These are phyloP conservation scores for Nettapus auritus DNA, from an alignment of 2,113 vertebrate genomes.

Conservation along the genomic window DNA sequence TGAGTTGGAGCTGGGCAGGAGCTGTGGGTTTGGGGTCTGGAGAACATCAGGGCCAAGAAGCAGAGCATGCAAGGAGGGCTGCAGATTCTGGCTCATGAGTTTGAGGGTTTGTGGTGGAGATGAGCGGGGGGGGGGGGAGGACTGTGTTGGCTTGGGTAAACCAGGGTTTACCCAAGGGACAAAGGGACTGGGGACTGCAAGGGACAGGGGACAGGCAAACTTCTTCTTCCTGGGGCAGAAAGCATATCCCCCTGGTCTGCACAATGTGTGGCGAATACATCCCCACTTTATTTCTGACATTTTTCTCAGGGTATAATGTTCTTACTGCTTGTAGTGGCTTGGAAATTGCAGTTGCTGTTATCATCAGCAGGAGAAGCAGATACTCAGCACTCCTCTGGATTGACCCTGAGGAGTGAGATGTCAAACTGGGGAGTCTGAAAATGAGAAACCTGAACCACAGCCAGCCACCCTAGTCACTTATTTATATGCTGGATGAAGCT, in stretches of 20 bases:
- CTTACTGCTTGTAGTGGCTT: neutral
- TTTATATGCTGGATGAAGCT: neutral
- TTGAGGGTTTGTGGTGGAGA: neutral
- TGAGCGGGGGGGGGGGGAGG: accelerated
- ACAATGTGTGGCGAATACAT: neutral
- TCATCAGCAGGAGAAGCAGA: neutral
- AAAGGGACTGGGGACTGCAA: neutral
- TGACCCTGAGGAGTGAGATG: neutral
- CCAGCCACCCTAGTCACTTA: neutral
- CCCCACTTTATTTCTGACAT: neutral
- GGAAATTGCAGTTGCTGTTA: neutral
- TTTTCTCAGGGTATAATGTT: neutral
- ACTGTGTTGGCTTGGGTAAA: neutral
- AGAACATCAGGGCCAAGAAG: neutral
- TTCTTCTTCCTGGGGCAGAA: neutral
- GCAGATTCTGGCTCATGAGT: neutral
- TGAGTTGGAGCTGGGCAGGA: neutral
- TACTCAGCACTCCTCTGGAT: neutral
- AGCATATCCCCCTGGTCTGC: neutral
- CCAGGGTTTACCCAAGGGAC: no score
- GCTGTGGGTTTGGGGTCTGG: neutral
- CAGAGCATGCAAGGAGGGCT: neutral
- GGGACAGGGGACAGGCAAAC: neutral
- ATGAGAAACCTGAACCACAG: neutral
- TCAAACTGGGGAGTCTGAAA: neutral